Conservation (phyloP, 1,140 invertebrate genomes). For the Dendrolimus punctatus region DNA sequence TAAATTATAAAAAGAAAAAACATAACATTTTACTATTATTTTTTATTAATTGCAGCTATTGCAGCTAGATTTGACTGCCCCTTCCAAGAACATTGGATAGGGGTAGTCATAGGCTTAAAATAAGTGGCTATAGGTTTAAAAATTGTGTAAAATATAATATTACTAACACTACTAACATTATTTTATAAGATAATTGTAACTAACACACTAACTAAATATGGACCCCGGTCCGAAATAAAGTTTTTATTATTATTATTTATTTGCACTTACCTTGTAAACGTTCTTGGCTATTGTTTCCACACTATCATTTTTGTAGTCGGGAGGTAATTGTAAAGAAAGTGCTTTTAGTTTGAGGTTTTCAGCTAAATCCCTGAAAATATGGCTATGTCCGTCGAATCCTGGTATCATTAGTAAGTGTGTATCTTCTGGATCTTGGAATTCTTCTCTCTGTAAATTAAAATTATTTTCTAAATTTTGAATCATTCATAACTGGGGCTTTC, state of each 20-base stretch:
- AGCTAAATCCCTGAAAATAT: slow-evolving; percentile 5
- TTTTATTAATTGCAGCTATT: no score
- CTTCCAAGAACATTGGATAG: no score
- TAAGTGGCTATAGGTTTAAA: no score
- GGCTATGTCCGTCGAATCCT: slow-evolving; percentile 13
- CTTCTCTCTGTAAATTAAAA: neutral
- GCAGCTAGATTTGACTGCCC: no score
- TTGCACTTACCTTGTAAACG: slow-evolving; percentile 6
- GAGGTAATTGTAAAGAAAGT: slow-evolving; percentile 5
- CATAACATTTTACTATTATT: neutral
- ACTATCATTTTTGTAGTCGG: slow-evolving; percentile 8
- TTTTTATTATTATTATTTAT: neutral
- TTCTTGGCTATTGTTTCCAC: slow-evolving; percentile 8
- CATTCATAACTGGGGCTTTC: no score
- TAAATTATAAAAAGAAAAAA: neutral
- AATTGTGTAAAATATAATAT: no score
- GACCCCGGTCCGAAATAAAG: no score
- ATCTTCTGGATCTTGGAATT: slow-evolving; percentile 3
- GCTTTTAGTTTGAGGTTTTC: slow-evolving; percentile 10
- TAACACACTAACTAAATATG: no score
- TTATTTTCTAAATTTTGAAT: no score
- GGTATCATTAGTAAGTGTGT: slow-evolving; percentile 10
- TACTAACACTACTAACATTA: no score
- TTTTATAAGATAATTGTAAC: no score
- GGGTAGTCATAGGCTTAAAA: no score